Evolutionary conservation across 1,140 invertebrate species (phyloP).

Genomic region (Drosophila kurseongensis): DNA sequence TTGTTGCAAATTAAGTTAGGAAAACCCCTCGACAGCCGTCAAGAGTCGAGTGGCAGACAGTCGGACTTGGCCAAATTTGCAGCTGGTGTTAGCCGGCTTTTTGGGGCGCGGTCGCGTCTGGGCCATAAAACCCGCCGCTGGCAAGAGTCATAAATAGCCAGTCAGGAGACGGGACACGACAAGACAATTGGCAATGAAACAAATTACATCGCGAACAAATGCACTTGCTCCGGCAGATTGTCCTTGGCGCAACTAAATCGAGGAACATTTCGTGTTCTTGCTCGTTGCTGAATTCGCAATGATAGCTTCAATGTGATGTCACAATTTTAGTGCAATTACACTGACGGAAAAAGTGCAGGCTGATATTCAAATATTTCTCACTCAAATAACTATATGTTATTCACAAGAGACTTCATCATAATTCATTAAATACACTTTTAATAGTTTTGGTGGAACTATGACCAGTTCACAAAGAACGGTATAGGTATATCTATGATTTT

Average conservation of each 20-base stretch:
- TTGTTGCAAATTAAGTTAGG: constrained; percentile 71
- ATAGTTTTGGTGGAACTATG: too few species aligned
- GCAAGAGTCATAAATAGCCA: constrained; percentile 76
- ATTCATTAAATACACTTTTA: too few species aligned
- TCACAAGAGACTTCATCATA: too few species aligned
- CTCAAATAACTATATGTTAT: too few species aligned
- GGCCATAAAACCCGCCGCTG: constrained; percentile 69
- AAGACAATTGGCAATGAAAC: constrained; percentile 80
- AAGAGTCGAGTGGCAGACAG: constrained; percentile 41
- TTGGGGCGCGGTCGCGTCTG: constrained; percentile 51
- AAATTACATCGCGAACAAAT: constrained; percentile 70
- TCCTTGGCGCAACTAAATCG: constrained; percentile 17
- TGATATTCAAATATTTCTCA: too few species aligned
- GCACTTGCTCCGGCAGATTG: constrained; percentile 42
- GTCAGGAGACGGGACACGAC: constrained; percentile 53
- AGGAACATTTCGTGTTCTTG: constrained; percentile 28
- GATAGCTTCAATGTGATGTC: constrained; percentile 41
- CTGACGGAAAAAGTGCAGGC: neutral
- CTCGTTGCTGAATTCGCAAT: constrained; percentile 32
- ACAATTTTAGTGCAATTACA: constrained; percentile 34
- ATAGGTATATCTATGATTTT: too few species aligned
- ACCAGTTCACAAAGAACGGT: too few species aligned
- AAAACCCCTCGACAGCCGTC: constrained; percentile 37
- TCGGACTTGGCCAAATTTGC: constrained; percentile 12
- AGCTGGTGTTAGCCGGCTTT: constrained; percentile 9